phyloP scores from a whole-genome alignment of 2,888 invertebrate species.

The Rhabditoides inermis region DNA sequence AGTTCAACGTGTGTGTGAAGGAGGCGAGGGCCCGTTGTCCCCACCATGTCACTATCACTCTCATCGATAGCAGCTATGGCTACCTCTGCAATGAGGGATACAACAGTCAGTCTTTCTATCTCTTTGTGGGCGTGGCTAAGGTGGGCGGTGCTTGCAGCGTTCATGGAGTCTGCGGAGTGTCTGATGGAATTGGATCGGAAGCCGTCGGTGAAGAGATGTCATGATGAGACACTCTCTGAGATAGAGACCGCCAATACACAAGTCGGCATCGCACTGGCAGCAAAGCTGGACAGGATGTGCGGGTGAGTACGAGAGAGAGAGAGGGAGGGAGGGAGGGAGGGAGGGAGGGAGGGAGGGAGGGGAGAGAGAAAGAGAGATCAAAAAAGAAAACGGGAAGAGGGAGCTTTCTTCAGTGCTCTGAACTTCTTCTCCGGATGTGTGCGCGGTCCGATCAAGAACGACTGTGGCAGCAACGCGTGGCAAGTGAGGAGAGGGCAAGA shows the following conservation, averaged over 20 bases:
- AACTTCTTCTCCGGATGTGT: slow-evolving; percentile 50
- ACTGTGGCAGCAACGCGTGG: slow-evolving; percentile 35
- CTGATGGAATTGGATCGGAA: slow-evolving; percentile 50
- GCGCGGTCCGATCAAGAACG: slow-evolving; percentile 33
- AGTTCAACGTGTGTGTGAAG: slow-evolving; percentile 48
- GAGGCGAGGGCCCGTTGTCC: slow-evolving; percentile 36
- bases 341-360: too few species aligned
- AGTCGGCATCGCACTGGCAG: slow-evolving; percentile 28
- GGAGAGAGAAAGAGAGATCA: too few species aligned
- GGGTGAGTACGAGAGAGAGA: too few species aligned
- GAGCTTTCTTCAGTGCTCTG: slow-evolving; percentile 36
- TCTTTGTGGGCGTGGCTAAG: too few species aligned
- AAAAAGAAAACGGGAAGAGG: neutral
- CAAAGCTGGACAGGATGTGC: slow-evolving; percentile 48
- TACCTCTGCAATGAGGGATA: slow-evolving; percentile 52
- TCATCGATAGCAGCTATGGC: slow-evolving; percentile 51
- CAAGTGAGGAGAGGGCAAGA: neutral
- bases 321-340: too few species aligned
- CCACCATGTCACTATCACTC: slow-evolving; percentile 47
- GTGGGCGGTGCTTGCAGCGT: slow-evolving; percentile 32
- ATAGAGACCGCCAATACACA: slow-evolving; percentile 47
- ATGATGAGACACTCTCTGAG: slow-evolving; percentile 44
- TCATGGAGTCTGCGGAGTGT: slow-evolving; percentile 51
- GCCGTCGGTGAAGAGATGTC: slow-evolving; percentile 45
- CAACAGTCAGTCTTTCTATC: slow-evolving; percentile 35